Evolutionary conservation across 2,888 invertebrate genomes (phyloP).

Genomic region (Cataglyphis altisquamis): DNA sequence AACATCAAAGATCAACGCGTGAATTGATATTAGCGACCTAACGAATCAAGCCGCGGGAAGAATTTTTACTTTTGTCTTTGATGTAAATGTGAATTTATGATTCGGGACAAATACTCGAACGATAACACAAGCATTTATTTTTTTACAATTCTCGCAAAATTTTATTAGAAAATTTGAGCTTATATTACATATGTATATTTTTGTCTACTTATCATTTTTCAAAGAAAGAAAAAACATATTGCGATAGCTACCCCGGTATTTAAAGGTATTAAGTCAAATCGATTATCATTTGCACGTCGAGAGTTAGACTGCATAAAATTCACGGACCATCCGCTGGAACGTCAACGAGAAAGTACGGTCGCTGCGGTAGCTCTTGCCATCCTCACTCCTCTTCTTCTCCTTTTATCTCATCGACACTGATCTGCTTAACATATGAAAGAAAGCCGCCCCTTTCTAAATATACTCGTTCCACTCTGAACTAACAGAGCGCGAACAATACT

Average conservation of each 20-base stretch:
- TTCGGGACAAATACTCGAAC: slow-evolving; percentile 16
- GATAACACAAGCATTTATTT: slow-evolving; percentile 5
- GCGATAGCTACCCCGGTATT: background rate
- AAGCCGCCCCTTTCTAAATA: slow-evolving; percentile 82
- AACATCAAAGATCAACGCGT: slow-evolving; percentile 38
- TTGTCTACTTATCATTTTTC: background rate
- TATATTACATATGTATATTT: background rate
- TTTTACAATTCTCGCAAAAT: background rate
- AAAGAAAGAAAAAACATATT: background rate
- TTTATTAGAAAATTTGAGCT: slow-evolving; percentile 9
- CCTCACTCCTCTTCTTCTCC: slow-evolving; percentile 11
- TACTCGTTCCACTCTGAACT: slow-evolving; percentile 82
- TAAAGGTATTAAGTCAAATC: slow-evolving; percentile 9
- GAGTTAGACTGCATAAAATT: slow-evolving; percentile 10
- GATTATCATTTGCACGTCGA: slow-evolving; percentile 9
- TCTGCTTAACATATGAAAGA: slow-evolving; percentile 85
- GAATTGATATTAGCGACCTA: slow-evolving; percentile 34
- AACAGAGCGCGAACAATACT: slow-evolving; percentile 84
- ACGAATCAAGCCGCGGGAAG: background rate
- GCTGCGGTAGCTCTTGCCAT: slow-evolving; percentile 13
- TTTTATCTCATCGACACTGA: slow-evolving; percentile 79
- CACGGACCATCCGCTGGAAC: background rate
- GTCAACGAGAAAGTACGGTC: slow-evolving; percentile 4
- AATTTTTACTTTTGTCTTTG: slow-evolving; percentile 33
- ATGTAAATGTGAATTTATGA: slow-evolving; percentile 1